phyloP scores from a whole-genome alignment of 92 coral and sea anemone genomes.

The Umimayanthus kanabou region DNA sequence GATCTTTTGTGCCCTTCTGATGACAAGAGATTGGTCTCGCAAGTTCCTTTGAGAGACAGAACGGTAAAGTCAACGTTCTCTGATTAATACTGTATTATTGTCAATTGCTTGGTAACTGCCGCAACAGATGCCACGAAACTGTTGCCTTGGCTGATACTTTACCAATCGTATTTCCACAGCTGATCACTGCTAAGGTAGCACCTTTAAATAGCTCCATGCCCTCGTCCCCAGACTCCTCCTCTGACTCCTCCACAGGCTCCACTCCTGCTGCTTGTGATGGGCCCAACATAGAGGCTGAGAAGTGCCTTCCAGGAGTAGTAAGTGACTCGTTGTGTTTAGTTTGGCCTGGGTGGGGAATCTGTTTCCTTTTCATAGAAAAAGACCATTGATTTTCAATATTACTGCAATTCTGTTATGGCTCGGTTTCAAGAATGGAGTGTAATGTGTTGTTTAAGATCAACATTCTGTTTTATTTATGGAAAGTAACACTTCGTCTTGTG shows the following conservation, averaged over 20 bases:
- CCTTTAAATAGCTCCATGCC: slow-evolving; percentile 95
- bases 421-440: background rate
- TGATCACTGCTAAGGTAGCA: slow-evolving; percentile 96
- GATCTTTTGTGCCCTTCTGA: slow-evolving; percentile 94
- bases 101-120: too few relatives aligned
- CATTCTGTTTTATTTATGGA: too few relatives aligned
- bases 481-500: too few relatives aligned
- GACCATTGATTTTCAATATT: background rate
- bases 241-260: slow-evolving; percentile 94
- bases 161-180: slow-evolving; percentile 47
- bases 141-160: background rate
- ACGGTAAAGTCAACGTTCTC: slow-evolving; percentile 59
- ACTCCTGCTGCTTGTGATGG: slow-evolving; percentile 96
- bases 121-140: background rate
- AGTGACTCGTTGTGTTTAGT: background rate
- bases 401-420: background rate
- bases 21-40: slow-evolving; percentile 91
- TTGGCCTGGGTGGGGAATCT: too few relatives aligned
- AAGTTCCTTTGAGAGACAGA: slow-evolving; percentile 88
- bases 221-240: slow-evolving; percentile 99
- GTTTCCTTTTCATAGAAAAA: background rate
- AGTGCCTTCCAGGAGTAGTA: slow-evolving; percentile 99
- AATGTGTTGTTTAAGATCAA: too few relatives aligned
- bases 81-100: background rate
- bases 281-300: slow-evolving; percentile 95